These are phyloP conservation scores for Nymphalis polychloros DNA, from an alignment of 2,888 invertebrate genomes.

Conservation along the genomic window DNA sequence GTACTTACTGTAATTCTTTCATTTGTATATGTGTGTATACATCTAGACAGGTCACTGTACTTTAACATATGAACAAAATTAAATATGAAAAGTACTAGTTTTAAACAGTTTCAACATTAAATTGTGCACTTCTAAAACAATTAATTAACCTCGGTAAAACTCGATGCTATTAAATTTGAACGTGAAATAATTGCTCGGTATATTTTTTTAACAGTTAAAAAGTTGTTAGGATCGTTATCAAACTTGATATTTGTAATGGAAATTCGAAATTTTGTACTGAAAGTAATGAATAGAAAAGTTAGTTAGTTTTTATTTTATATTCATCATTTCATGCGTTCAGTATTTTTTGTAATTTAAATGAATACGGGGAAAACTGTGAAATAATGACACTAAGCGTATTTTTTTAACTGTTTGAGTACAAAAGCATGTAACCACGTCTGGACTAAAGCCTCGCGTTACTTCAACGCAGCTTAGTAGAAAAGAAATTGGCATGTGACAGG, in stretches of 20 bases:
- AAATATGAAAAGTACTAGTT: neutral
- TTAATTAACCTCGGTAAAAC: slow-evolving; percentile 19
- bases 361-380: no score
- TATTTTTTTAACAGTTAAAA: slow-evolving; percentile 8
- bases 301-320: neutral
- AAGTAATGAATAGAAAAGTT: neutral
- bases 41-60: no score
- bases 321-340: no score
- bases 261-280: neutral
- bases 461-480: no score
- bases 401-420: no score
- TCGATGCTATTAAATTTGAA: slow-evolving; percentile 13
- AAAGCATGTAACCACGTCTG: no score
- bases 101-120: neutral
- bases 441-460: no score
- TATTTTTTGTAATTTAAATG: no score
- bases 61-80: neutral
- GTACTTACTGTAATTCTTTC: no score
- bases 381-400: no score
- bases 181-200: slow-evolving; percentile 3
- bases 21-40: no score
- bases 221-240: neutral
- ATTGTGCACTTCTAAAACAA: slow-evolving; percentile 7
- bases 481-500: no score
- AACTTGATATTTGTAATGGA: neutral